Base-by-base conservation (phyloP, 1,140 invertebrate species). In the Trissolcus basalis region DNA sequence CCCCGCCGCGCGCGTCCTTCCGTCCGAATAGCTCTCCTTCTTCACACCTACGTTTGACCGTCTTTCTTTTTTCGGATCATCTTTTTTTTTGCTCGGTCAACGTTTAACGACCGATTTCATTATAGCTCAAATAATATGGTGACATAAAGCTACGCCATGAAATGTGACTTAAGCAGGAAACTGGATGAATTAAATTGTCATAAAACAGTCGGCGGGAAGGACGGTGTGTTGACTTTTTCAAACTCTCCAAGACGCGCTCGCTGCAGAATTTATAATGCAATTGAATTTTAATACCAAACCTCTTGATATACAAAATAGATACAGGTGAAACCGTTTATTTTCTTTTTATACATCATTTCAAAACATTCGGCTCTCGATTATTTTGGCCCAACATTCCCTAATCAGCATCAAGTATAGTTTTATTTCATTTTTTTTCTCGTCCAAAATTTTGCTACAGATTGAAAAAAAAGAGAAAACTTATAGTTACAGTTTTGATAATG, bases 21-120 rank as follows among this genome's bases (percentile, higher is more conserved):
- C 12, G 11, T 44, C 12, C 11, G 13, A 7, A 43, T 41, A 35
- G 27, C 39, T 56, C 19, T 27, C 70, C 64, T 78, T 70, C 54
- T 73, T 70, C 53, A 63, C 69, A 67, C 78, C 73, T 50, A 63
- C 75, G 44, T 54, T 51, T 51, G 72, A 36, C 59, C 80, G 69
- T 67, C 35, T 79, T 61, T 68, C 59, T 60, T 74, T 56, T 51
- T 50, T 67, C 49, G 32, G 55, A 61, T 51, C 39, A 54, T 67
- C 64, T 63, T 51, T 58, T 59, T 77, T 27, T 60, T 77, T 72
- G 27, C 60, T 71, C 51, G 61, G 47, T 27, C 55, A 63, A 72
- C 82, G 71, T 80, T 83, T 82, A 82, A 82, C 79, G 81, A 83
- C 74, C 80, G 71, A 81, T 82, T 82, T 83, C 73, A 78, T 80